These are phyloP conservation scores for Eubasilissa regina DNA, from an alignment of 1,140 invertebrate genomes.

Conservation along the genomic window DNA sequence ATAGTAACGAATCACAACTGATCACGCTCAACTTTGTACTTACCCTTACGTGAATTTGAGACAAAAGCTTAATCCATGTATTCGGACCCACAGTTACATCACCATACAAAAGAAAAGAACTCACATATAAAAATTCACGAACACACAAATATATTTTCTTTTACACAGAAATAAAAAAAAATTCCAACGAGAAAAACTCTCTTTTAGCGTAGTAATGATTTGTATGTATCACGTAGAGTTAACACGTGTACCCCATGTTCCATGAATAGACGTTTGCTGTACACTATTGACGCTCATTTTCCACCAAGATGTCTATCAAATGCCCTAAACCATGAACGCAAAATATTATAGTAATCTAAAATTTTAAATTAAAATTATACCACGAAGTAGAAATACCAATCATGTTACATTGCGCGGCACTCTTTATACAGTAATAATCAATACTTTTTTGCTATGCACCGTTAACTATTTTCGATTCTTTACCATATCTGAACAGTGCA, in stretches of 20 bases:
- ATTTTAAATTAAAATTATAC: not conserved
- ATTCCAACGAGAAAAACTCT: not conserved
- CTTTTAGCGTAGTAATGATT: constrained; percentile 5
- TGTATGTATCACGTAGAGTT: constrained; percentile 46
- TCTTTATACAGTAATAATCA: no score
- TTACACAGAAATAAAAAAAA: no score
- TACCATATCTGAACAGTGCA: constrained; percentile 2
- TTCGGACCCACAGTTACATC: no score
- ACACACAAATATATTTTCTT: no score
- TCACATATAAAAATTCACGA: no score
- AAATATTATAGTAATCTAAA: not conserved
- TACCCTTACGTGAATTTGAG: no score
- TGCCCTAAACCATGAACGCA: not conserved
- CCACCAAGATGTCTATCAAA: constrained; percentile 57
- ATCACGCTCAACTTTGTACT: no score
- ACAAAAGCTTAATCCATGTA: no score
- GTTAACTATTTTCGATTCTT: not conserved
- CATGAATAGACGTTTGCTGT: constrained; percentile 45
- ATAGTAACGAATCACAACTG: no score
- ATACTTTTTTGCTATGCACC: not conserved
- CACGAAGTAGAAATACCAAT: not conserved
- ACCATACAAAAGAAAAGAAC: no score
- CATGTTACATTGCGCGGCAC: not conserved
- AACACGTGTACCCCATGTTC: constrained; percentile 52
- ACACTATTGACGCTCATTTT: constrained; percentile 38